phyloP scores from a whole-genome alignment of 2,888 invertebrate species.

The Ormyrus labotus region DNA sequence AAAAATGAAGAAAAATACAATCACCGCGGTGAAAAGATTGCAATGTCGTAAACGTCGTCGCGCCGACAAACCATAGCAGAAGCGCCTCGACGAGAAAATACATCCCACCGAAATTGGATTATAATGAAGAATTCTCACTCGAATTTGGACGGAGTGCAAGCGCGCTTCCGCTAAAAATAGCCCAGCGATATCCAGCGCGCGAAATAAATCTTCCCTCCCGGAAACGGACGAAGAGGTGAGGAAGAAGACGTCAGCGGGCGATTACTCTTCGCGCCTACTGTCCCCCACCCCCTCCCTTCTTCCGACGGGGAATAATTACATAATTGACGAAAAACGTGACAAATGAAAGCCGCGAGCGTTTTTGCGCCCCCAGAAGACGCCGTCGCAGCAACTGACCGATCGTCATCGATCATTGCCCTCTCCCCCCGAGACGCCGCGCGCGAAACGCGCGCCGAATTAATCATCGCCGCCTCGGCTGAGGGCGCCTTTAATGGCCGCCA shows the following conservation, averaged over 20 bases:
- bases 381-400: constrained; percentile 10
- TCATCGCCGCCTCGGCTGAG: constrained; percentile 25
- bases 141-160: too few relatives aligned
- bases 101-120: too few relatives aligned
- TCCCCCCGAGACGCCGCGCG: not conserved
- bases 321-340: not conserved
- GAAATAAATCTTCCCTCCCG: not conserved
- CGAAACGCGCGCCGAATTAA: constrained; percentile 50
- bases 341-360: constrained; percentile 4
- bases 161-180: too few relatives aligned
- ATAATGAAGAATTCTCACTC: too few relatives aligned
- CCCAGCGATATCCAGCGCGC: too few relatives aligned
- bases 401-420: constrained; percentile 37
- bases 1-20: too few relatives aligned
- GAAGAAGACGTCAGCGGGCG: not conserved
- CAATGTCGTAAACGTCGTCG: too few relatives aligned
- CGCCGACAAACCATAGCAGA: too few relatives aligned
- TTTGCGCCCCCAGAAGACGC: not conserved
- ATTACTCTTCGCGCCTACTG: not conserved
- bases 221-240: not conserved
- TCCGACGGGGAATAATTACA: not conserved
- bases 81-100: too few relatives aligned
- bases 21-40: too few relatives aligned
- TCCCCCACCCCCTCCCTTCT: not conserved
- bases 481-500: constrained; percentile 34